phyloP scores from a whole-genome alignment of 2,797 vertebrate species.

The Lycodopsis pacificus region DNA sequence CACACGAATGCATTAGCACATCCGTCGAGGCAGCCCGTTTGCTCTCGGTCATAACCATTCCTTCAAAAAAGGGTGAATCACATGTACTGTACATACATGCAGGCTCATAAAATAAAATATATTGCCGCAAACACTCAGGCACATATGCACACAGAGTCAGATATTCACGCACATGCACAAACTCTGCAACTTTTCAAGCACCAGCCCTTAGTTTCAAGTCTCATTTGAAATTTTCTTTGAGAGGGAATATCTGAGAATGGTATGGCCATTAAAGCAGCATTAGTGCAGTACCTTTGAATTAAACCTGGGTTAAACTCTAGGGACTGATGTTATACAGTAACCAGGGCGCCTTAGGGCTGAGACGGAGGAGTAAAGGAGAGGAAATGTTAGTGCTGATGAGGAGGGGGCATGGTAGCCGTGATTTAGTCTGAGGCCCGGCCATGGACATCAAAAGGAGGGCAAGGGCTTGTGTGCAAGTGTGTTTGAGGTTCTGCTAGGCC shows the following conservation, averaged over 20 bases:
- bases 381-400: conserved; percentile 68
- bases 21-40: conserved; percentile 29
- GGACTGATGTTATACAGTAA: conserved; percentile 85
- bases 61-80: conserved; percentile 45
- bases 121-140: conserved; percentile 23
- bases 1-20: conserved; percentile 54
- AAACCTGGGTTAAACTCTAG: conserved; percentile 89
- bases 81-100: conserved; percentile 16
- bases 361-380: conserved; percentile 53
- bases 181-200: conserved; percentile 73
- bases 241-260: conserved; percentile 89
- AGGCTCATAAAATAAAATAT: conserved; percentile 36
- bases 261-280: conserved; percentile 89
- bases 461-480: conserved; percentile 61
- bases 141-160: conserved; percentile 4
- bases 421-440: conserved; percentile 74
- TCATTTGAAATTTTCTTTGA: conserved; percentile 90
- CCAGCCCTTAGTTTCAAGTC: conserved; percentile 71
- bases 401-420: conserved; percentile 49
- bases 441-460: conserved; percentile 80
- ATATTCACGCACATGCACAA: conserved; percentile 24
- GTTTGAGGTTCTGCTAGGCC: conserved; percentile 77
- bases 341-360: conserved; percentile 67
- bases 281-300: conserved; percentile 90
- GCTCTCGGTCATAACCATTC: conserved; percentile 17